phyloP scores from a whole-genome alignment of 2,113 vertebrate species.

The Melanerpes aurifrons region DNA sequence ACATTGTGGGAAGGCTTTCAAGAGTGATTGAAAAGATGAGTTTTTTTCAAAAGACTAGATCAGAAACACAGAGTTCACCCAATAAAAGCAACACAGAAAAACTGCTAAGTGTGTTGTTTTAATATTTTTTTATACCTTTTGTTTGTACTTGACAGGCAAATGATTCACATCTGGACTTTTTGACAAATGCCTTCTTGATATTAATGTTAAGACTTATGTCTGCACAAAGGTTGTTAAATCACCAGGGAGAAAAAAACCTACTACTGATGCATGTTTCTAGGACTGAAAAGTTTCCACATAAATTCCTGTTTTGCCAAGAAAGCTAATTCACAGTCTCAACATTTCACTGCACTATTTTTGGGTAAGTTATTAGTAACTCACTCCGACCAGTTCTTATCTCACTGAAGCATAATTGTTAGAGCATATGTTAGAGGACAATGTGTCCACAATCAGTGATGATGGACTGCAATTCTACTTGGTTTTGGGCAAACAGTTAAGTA shows the following conservation, averaged over 20 bases:
- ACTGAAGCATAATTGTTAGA: neutral
- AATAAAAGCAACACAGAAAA: neutral
- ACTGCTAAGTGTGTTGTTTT: neutral
- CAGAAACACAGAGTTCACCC: neutral
- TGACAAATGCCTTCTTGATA: constrained; percentile 6
- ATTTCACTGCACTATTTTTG: neutral
- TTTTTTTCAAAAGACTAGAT: neutral
- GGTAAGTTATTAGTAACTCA: neutral
- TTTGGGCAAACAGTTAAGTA: neutral
- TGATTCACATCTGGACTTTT: constrained; percentile 32
- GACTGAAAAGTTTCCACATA: neutral
- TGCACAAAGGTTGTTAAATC: constrained; percentile 26
- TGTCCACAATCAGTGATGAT: neutral
- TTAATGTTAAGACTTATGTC: neutral
- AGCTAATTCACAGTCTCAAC: neutral
- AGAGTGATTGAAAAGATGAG: neutral
- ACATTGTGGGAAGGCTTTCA: neutral
- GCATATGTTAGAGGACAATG: neutral
- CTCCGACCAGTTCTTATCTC: neutral
- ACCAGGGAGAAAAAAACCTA: constrained; percentile 11
- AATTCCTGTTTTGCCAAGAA: neutral
- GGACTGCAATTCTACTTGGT: neutral
- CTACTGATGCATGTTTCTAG: neutral
- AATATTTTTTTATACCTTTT: neutral
- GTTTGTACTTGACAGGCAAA: neutral